Evolutionary conservation across 2,113 vertebrate species (phyloP), one percentile per base, ranked within the genome.

Genomic region (Pavo muticus): DNA sequence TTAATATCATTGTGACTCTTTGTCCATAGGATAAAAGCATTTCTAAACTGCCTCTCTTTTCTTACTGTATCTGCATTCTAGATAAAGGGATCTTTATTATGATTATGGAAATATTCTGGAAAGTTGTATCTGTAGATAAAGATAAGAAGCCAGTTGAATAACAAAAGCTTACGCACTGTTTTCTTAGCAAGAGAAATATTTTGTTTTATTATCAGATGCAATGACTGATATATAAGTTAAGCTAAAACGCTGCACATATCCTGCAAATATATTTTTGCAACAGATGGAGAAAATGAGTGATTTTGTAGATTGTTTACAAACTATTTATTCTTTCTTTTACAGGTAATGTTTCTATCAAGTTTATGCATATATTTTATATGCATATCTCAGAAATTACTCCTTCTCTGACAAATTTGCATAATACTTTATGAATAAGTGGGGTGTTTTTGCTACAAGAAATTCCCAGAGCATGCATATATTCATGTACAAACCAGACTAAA

Each of bases 21-120:
- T 0, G 0, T 44, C 25, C 7, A 47, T 6, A 76, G 12, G 45
- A 90, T 6, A 73, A 85, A 84, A 76, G 16, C 77, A 71, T 50
- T 94, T 82, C 45, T 54, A 76, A 94, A 77, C n/a, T 39, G 42
- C 80, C 52, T 70, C 52, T 54, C 27, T 61, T 39, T 37, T 88
- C 67, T 90, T 69, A 37, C 1, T 91, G 45, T 79, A 69, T 59
- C 44, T 80, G 19, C 54, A 10, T 59, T 89, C 59, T 72, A 87
- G 39, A 79, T 65, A 87, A 82, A 79, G 32, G 45, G 67, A 73
- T 93, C 57, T 77, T 83, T 68, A 73, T 73, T 82, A 82, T 44
- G 50, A 83, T 91, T 73, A 77, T 70, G 68, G 68, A 92, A 94
- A 91, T 90, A 79, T 45, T 92, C 90, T 94, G 79, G 42, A 90